Evolutionary conservation across 2,797 vertebrate genomes (phyloP).

Genomic region (Esox masquinongy): DNA sequence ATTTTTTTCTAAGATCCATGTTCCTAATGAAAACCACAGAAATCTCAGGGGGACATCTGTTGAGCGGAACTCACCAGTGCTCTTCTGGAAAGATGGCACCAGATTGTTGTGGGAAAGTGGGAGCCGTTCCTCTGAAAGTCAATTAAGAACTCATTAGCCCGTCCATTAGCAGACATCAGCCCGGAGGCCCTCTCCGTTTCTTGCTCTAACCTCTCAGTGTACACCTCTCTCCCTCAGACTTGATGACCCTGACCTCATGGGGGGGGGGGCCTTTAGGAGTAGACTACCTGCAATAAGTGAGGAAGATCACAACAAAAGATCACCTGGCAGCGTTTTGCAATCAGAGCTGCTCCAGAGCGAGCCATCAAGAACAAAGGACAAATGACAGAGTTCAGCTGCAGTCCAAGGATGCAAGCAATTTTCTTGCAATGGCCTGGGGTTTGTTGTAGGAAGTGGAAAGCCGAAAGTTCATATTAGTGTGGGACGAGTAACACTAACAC

Average conservation of each 20-base stretch:
- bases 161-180: slow-evolving; percentile 24
- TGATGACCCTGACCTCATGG: not conserved
- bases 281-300: too few relatives aligned
- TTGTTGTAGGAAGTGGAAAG: not conserved
- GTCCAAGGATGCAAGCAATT: not conserved
- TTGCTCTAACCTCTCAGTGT: not conserved
- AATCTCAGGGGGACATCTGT: slow-evolving; percentile 23
- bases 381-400: not conserved
- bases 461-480: not conserved
- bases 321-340: not conserved
- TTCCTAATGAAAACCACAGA: slow-evolving; percentile 1
- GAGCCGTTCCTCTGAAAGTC: slow-evolving; percentile 25
- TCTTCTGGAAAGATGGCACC: slow-evolving; percentile 16
- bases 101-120: slow-evolving; percentile 8
- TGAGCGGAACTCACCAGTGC: slow-evolving; percentile 14
- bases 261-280: not conserved
- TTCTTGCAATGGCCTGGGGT: not conserved
- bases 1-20: not conserved
- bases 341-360: not conserved
- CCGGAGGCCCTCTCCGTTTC: slow-evolving; percentile 7
- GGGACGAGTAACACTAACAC: not conserved
- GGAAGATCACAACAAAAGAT: not conserved
- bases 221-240: slow-evolving; percentile 1
- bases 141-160: slow-evolving; percentile 39
- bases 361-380: not conserved